Percentiles rank a stretch among this genome's conserved stretches.
Evolutionary conservation across 2,797 vertebrate genomes (phyloP).

Genomic region (Typhlichthys eigenmanni): DNA sequence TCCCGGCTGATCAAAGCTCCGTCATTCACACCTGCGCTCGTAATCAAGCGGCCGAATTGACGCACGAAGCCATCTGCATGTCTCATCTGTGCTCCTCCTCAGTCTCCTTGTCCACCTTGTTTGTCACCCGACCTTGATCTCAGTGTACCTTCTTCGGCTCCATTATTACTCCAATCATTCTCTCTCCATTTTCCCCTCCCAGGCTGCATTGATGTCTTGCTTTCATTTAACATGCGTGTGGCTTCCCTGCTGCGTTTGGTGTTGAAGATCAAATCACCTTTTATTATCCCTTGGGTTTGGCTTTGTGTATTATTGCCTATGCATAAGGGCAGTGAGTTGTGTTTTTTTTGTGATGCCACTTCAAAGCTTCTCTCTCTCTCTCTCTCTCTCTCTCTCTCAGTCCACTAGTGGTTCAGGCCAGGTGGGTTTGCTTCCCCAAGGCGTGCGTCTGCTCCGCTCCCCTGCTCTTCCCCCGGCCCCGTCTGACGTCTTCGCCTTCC

Average conservation of each 20-base stretch:
- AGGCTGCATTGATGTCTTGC: conserved; percentile 31
- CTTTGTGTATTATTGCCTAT: conserved; percentile 12
- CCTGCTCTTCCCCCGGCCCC: conserved; percentile 82
- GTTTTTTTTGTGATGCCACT: conserved; percentile 14
- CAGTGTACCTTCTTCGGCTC: conserved; percentile 25
- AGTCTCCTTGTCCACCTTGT: background rate
- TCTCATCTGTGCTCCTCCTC: conserved; percentile 18
- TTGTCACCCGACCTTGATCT: conserved; percentile 49
- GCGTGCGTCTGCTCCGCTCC: conserved; percentile 83
- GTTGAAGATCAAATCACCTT: conserved; percentile 33
- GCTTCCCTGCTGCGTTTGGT: background rate
- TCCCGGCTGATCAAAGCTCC: conserved; percentile 61
- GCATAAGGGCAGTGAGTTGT: background rate
- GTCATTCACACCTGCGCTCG: conserved; percentile 62
- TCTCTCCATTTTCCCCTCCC: conserved; percentile 20
- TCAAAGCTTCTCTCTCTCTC: conserved; percentile 19
- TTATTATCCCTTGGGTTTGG: conserved; percentile 8
- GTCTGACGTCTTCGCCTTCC: conserved; percentile 85
- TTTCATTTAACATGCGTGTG: conserved; percentile 7
- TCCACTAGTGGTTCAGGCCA: conserved; percentile 82
- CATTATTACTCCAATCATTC: conserved; percentile 52
- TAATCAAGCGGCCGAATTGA: conserved; percentile 32
- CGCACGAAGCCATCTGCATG: conserved; percentile 37
- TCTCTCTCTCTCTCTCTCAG: conserved; percentile 62
- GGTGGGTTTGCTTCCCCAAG: conserved; percentile 82